These are phyloP conservation scores for Hyperoplus immaculatus DNA, from an alignment of 2,797 vertebrate species.

Conservation along the genomic window DNA sequence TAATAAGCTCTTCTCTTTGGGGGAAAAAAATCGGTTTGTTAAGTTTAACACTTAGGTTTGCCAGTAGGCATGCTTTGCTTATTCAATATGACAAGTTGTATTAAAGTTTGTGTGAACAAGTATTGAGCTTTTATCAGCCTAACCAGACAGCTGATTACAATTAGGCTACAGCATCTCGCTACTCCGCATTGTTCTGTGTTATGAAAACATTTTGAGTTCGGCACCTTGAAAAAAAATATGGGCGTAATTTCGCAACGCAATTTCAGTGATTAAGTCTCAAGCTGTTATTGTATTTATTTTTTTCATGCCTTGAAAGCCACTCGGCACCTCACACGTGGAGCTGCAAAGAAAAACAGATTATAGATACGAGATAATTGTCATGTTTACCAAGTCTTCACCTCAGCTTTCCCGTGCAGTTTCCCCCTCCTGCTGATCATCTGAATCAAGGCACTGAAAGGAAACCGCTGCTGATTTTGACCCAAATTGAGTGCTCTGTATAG, in stretches of 20 bases:
- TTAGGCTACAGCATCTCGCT: slow-evolving; percentile 36
- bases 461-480: slow-evolving; percentile 70
- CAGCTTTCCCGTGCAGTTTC: slow-evolving; percentile 49
- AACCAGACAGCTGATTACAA: slow-evolving; percentile 61
- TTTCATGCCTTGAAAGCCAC: slow-evolving; percentile 40
- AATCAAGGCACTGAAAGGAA: slow-evolving; percentile 69
- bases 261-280: slow-evolving; percentile 61
- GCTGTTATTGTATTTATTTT: slow-evolving; percentile 47
- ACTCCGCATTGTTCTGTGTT: slow-evolving; percentile 32
- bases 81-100: slow-evolving; percentile 41
- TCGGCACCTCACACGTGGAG: slow-evolving; percentile 26
- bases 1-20: slow-evolving; percentile 45
- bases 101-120: slow-evolving; percentile 50
- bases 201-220: slow-evolving; percentile 46
- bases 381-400: slow-evolving; percentile 71
- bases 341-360: slow-evolving; percentile 54
- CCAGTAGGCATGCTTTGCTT: slow-evolving; percentile 40
- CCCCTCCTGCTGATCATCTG: slow-evolving; percentile 68
- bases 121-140: slow-evolving; percentile 49
- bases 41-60: slow-evolving; percentile 35
- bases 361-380: slow-evolving; percentile 70
- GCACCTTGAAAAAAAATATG: slow-evolving; percentile 22
- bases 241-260: slow-evolving; percentile 44
- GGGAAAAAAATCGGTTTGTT: slow-evolving; percentile 32
- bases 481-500: slow-evolving; percentile 72